These are phyloP conservation scores for Uloborus plumipes DNA, from an alignment of 2,888 invertebrate species.

Conservation along the genomic window DNA sequence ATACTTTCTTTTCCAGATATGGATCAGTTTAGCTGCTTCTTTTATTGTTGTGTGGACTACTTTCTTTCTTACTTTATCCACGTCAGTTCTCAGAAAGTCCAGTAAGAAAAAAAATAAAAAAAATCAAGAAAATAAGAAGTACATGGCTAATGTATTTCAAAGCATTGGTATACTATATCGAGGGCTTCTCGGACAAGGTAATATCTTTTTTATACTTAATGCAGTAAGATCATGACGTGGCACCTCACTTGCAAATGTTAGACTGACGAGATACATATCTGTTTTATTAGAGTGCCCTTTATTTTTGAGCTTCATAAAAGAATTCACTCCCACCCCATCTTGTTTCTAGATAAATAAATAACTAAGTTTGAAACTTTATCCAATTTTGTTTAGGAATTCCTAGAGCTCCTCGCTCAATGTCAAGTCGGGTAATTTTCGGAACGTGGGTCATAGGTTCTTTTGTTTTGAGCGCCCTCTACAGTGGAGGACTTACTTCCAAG, in stretches of 20 bases:
- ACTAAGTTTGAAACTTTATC: too few relatives aligned
- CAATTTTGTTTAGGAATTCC: too few relatives aligned
- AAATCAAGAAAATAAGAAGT: neutral
- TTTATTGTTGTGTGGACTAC: conserved; percentile 4
- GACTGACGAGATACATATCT: too few relatives aligned
- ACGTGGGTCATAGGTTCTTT: conserved; percentile 39
- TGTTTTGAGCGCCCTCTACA: conserved; percentile 40
- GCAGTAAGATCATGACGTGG: too few relatives aligned
- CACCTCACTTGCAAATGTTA: too few relatives aligned
- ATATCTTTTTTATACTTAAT: neutral
- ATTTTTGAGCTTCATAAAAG: too few relatives aligned
- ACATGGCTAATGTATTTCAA: conserved; percentile 1
- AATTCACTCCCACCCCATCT: too few relatives aligned
- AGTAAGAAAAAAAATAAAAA: neutral
- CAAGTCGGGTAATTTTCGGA: conserved; percentile 11
- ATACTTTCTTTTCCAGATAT: conserved; percentile 21
- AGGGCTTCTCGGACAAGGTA: conserved; percentile 47
- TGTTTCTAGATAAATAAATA: too few relatives aligned
- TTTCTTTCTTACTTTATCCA: conserved; percentile 20
- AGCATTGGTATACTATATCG: conserved; percentile 29
- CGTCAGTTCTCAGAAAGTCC: neutral
- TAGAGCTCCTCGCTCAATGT: neutral
- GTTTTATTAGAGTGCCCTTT: too few relatives aligned
- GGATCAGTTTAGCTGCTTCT: conserved; percentile 25
- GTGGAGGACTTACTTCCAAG: conserved; percentile 43